These are phyloP conservation scores for Copidosoma aretas DNA, from an alignment of 2,888 invertebrate species.

Conservation along the genomic window DNA sequence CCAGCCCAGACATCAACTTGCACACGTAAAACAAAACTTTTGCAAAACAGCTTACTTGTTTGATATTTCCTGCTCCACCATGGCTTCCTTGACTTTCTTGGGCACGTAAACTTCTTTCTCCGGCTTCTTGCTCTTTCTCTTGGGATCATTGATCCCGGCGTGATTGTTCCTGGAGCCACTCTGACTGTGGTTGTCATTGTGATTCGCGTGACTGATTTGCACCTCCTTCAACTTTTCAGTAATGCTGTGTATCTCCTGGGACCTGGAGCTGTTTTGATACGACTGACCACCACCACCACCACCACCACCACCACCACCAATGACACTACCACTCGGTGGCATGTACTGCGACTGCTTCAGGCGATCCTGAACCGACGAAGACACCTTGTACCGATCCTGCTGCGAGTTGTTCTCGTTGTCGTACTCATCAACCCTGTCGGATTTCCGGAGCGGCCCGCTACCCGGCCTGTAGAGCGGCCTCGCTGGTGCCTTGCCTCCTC, in stretches of 20 bases:
- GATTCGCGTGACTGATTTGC: slow-evolving; percentile 51
- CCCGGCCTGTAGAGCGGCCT: slow-evolving; percentile 78
- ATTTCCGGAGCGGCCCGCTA: slow-evolving; percentile 76
- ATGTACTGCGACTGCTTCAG: slow-evolving; percentile 51
- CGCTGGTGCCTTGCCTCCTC: slow-evolving; percentile 72
- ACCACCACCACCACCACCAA: slow-evolving; percentile 30
- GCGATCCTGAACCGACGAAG: slow-evolving; percentile 56
- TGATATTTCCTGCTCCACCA: slow-evolving; percentile 57
- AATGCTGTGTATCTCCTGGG: slow-evolving; percentile 50
- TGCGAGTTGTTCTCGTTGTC: slow-evolving; percentile 58
- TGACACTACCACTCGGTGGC: slow-evolving; percentile 42
- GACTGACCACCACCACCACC: not conserved
- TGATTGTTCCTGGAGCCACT: slow-evolving; percentile 49
- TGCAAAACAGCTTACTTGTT: slow-evolving; percentile 54
- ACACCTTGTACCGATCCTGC: slow-evolving; percentile 49
- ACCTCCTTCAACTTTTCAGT: slow-evolving; percentile 53
- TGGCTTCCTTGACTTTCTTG: slow-evolving; percentile 62
- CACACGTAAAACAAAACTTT: too few species aligned
- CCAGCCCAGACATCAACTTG: too few species aligned
- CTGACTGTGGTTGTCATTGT: slow-evolving; percentile 46
- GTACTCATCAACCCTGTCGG: slow-evolving; percentile 69
- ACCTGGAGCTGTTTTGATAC: slow-evolving; percentile 43
- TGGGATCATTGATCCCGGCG: slow-evolving; percentile 47
- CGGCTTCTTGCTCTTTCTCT: slow-evolving; percentile 65
- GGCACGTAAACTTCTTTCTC: slow-evolving; percentile 67